Base-by-base conservation (phyloP, 2,113 vertebrate species). In the Microcebus tavaratra region DNA sequence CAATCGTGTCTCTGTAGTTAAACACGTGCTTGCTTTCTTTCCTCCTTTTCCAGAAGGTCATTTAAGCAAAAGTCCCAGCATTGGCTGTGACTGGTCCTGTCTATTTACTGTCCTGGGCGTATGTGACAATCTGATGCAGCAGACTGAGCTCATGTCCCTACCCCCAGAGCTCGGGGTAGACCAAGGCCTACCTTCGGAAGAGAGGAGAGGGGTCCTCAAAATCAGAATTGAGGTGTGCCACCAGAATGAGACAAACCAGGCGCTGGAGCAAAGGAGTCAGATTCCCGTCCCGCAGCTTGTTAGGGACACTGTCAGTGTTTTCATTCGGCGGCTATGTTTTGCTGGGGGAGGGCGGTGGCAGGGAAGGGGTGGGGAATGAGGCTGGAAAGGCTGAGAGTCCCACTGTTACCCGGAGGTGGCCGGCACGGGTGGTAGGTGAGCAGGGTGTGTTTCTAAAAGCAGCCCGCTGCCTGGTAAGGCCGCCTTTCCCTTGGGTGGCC, bases 371-470 rank as follows among this genome's bases (percentile, higher is more conserved):
- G 21, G 18, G 36, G 17, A 27, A 31, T 13, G 45, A 39, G 50
- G 70, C 73, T 20, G 14, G 59, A n/a, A 10, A 31, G 1, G 20
- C 5, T 55, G 2, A 36, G 67, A 34, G 31, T 63, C 12, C 23
- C 29, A 17, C 15, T 9, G 0, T 5, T 18, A 48, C 55, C 63
- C 57, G 45, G 82, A 17, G 82, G 85, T 14, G 68, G 8, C n/a
- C 6, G 2, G 13, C 13, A 76, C 34, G 29, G 23, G 34, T 20
- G 83, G 86, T 3, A 0, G 57, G 20, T 0, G 21, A 67, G 53
- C 67, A 12, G 79, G 79, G 59, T 17, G 5, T 82, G 80, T 94
- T 70, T 87, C 93, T 79, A 73, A 79, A 82, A 91, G 82, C 55
- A n/a, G 81, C 55, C 25, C 2, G 92, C 25, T 17, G 80, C 20